These are phyloP conservation scores for Diaprepes abbreviatus DNA, from an alignment of 2,888 invertebrate genomes.

Conservation along the genomic window DNA sequence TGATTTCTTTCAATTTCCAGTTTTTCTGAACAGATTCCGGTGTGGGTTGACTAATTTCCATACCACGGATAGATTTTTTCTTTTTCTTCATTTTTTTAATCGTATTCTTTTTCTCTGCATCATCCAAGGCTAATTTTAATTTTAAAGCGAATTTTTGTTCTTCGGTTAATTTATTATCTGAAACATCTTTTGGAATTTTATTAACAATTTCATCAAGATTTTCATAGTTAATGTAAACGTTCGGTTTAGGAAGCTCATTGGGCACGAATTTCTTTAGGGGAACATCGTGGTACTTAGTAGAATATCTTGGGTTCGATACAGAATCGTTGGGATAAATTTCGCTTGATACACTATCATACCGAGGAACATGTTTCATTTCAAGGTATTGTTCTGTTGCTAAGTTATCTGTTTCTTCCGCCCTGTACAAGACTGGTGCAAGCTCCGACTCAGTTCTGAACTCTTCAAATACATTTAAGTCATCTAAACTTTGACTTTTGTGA, in stretches of 20 bases:
- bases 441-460: conserved; percentile 29
- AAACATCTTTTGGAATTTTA: conserved; percentile 55
- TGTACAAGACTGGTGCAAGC: conserved; percentile 44
- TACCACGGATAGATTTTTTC: conserved; percentile 47
- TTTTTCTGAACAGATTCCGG: conserved; percentile 59
- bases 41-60: conserved; percentile 59
- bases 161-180: conserved; percentile 56
- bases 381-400: conserved; percentile 34
- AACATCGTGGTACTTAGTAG: conserved; percentile 25
- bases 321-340: conserved; percentile 53
- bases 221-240: conserved; percentile 51
- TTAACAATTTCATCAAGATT: conserved; percentile 57
- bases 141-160: conserved; percentile 60
- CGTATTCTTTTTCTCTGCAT: conserved; percentile 56
- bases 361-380: neutral
- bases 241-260: conserved; percentile 42
- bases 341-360: conserved; percentile 21
- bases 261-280: neutral
- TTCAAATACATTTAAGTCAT: conserved; percentile 53
- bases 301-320: conserved; percentile 53
- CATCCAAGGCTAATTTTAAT: conserved; percentile 58
- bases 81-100: conserved; percentile 53
- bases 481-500: conserved; percentile 56
- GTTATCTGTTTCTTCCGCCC: conserved; percentile 51
- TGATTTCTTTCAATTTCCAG: conserved; percentile 52